These are phyloP conservation scores for Phyllotreta striolata DNA, from an alignment of 2,888 invertebrate species.

Conservation along the genomic window DNA sequence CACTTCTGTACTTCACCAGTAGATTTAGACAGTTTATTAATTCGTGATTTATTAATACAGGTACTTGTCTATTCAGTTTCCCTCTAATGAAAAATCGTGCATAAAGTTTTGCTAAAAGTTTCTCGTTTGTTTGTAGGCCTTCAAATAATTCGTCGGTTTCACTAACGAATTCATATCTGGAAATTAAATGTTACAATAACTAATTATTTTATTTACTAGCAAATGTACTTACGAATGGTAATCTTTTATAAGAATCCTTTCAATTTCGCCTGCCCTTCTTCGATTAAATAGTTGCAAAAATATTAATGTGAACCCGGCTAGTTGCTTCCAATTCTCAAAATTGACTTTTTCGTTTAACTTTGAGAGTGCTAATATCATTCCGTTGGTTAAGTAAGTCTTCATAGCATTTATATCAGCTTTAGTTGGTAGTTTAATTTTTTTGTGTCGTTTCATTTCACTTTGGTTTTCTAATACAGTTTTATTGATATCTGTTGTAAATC, in stretches of 20 bases:
- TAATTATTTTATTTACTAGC: slow-evolving; percentile 1
- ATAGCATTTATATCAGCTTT: slow-evolving; percentile 9
- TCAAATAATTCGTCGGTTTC: slow-evolving; percentile 8
- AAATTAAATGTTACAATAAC: background rate
- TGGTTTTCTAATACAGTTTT: slow-evolving; percentile 23
- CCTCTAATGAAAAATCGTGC: slow-evolving; percentile 23
- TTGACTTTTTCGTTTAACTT: background rate
- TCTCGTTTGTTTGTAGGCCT: background rate
- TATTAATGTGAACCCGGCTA: slow-evolving; percentile 20
- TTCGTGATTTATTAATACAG: slow-evolving; percentile 17
- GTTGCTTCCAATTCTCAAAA: slow-evolving; percentile 9
- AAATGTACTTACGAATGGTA: slow-evolving; percentile 9
- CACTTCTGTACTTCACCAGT: no score
- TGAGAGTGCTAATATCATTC: background rate
- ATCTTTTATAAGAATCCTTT: slow-evolving; percentile 23
- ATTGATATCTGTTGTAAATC: slow-evolving; percentile 14
- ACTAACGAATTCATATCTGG: slow-evolving; percentile 12
- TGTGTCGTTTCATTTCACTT: slow-evolving; percentile 8
- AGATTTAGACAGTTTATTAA: slow-evolving; percentile 6
- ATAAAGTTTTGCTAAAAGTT: slow-evolving; percentile 6
- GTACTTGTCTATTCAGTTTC: slow-evolving; percentile 23
- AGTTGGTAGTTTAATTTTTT: slow-evolving; percentile 5
- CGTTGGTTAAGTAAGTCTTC: slow-evolving; percentile 2
- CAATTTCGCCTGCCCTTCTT: slow-evolving; percentile 16
- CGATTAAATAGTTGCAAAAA: slow-evolving; percentile 20